phyloP scores from a whole-genome alignment of 37 sponge, comb jelly and placozoan species.

The Petrosia ficiformis region DNA sequence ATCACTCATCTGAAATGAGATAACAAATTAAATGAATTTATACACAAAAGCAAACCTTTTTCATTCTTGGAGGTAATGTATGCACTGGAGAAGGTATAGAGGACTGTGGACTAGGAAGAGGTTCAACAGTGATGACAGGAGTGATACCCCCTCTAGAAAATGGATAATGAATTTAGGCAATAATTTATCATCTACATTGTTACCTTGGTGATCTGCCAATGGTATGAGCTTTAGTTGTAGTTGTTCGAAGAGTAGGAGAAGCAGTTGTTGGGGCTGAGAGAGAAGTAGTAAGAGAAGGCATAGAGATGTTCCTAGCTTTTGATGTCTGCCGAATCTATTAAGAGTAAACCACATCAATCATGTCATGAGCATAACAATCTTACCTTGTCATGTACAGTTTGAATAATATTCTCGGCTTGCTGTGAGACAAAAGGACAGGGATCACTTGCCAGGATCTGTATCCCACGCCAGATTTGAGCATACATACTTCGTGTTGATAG shows the following conservation, averaged over 20 bases:
- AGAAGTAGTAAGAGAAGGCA: background rate
- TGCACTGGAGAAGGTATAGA: too few species aligned
- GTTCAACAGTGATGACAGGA: too few species aligned
- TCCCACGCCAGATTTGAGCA: slow-evolving; percentile 46
- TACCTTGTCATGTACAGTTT: slow-evolving; percentile 53
- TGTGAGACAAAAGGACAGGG: slow-evolving; percentile 47
- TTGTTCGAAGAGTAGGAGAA: background rate
- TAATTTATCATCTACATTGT: too few species aligned
- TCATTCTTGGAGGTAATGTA: too few species aligned
- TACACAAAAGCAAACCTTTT: too few species aligned
- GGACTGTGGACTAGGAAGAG: too few species aligned
- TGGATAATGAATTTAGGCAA: too few species aligned
- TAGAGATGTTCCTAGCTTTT: slow-evolving; percentile 17
- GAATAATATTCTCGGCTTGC: slow-evolving; percentile 43
- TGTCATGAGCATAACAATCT: background rate
- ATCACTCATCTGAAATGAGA: background rate
- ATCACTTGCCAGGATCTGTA: slow-evolving; percentile 59
- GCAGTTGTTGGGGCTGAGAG: background rate
- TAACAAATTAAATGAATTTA: too few species aligned
- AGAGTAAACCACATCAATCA: background rate
- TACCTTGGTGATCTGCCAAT: background rate
- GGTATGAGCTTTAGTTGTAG: background rate
- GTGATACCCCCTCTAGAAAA: too few species aligned
- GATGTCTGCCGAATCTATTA: slow-evolving; percentile 49
- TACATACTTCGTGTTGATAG: background rate